Percentiles rank a stretch among this genome's conserved stretches.
These are phyloP conservation scores for Lampris megalopsis DNA, from an alignment of 2,113 vertebrate species.

Conservation along the genomic window DNA sequence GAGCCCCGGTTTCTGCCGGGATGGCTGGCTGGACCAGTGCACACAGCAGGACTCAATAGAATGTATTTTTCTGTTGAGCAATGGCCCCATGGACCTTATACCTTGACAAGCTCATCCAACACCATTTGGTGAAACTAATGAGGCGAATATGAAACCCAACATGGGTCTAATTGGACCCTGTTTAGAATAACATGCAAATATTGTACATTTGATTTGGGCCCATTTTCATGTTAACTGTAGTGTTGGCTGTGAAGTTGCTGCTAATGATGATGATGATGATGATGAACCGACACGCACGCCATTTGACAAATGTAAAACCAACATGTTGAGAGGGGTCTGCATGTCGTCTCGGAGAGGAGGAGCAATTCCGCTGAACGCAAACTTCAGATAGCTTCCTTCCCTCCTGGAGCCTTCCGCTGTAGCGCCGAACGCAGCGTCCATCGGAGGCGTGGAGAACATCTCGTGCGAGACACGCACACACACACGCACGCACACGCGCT, in stretches of 20 bases:
- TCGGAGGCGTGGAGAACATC: constrained; percentile 39
- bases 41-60: too few species aligned
- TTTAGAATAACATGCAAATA: too few species aligned
- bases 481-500: too few species aligned
- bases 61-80: too few species aligned
- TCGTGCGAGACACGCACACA: background rate
- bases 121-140: background rate
- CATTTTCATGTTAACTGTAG: background rate
- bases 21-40: too few species aligned
- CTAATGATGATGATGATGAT: constrained; percentile 35
- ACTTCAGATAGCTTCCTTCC: background rate
- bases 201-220: too few species aligned
- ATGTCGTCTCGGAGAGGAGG: constrained; percentile 32
- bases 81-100: too few species aligned
- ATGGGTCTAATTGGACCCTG: too few species aligned
- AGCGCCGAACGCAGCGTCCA: constrained; percentile 34
- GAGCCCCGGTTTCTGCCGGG: too few species aligned
- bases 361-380: constrained; percentile 47
- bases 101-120: background rate
- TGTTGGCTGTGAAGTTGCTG: constrained; percentile 2
- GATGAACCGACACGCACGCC: constrained; percentile 28
- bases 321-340: constrained; percentile 19
- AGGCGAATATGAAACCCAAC: background rate
- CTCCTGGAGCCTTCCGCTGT: constrained; percentile 49
- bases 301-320: constrained; percentile 37